phyloP scores from a whole-genome alignment of 2,888 invertebrate genomes.

The Scaptomyza flava region DNA sequence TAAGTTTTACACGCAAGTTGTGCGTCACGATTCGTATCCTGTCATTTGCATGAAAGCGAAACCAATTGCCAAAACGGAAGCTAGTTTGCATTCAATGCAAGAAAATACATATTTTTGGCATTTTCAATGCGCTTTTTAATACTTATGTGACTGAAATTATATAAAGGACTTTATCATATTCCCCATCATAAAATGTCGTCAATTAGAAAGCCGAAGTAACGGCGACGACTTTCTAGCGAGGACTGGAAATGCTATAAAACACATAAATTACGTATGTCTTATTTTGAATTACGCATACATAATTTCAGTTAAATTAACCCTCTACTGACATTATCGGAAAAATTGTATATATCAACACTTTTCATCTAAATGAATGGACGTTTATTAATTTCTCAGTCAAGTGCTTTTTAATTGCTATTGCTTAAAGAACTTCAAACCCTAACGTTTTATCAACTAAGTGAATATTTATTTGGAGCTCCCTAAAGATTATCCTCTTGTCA shows the following conservation, averaged over 20 bases:
- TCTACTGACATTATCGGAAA: slow-evolving; percentile 28
- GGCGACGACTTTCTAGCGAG: slow-evolving; percentile 5
- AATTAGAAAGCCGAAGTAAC: slow-evolving; percentile 22
- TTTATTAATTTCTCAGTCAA: too few relatives aligned
- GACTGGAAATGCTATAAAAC: slow-evolving; percentile 15
- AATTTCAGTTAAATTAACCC: slow-evolving; percentile 38
- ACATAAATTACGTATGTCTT: slow-evolving; percentile 60
- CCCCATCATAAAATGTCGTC: slow-evolving; percentile 3
- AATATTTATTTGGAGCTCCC: not conserved
- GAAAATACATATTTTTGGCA: slow-evolving; percentile 17
- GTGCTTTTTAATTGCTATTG: too few relatives aligned
- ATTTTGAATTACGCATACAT: slow-evolving; percentile 42
- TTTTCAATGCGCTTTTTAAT: slow-evolving; percentile 18
- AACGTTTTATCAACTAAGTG: not conserved
- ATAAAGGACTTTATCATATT: not conserved
- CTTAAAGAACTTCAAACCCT: too few relatives aligned
- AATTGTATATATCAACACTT: too few relatives aligned
- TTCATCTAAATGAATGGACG: too few relatives aligned
- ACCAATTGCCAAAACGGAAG: slow-evolving; percentile 52
- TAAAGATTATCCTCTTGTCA: not conserved
- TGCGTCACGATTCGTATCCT: slow-evolving; percentile 60
- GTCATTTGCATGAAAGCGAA: slow-evolving; percentile 67
- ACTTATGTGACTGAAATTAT: slow-evolving; percentile 57
- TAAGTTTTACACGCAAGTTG: slow-evolving; percentile 63
- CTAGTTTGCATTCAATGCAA: slow-evolving; percentile 47